These are phyloP conservation scores for Artemia franciscana DNA, from an alignment of 1,140 invertebrate species.

Conservation along the genomic window DNA sequence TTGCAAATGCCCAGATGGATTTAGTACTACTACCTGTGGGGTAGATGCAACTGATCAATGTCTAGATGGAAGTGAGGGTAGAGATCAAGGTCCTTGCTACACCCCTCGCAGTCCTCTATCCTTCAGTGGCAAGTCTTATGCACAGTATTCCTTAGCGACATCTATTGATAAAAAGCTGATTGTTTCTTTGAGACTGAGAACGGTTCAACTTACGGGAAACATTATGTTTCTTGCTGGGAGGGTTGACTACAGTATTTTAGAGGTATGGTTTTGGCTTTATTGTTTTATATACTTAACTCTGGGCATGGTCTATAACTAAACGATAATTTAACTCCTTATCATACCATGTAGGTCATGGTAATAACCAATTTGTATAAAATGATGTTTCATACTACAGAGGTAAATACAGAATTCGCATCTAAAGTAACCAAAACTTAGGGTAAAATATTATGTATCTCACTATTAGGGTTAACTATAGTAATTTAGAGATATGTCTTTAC, in stretches of 20 bases:
- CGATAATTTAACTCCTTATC: too few relatives aligned
- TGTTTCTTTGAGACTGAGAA: slow-evolving; percentile 53
- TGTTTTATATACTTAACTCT: too few relatives aligned
- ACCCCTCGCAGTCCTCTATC: slow-evolving; percentile 44
- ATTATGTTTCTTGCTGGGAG: slow-evolving; percentile 62
- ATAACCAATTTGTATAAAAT: too few relatives aligned
- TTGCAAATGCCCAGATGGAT: slow-evolving; percentile 50
- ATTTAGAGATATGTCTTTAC: too few relatives aligned
- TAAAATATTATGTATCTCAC: too few relatives aligned
- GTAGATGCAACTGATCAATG: slow-evolving; percentile 14
- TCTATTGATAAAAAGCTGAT: slow-evolving; percentile 53
- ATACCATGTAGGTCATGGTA: too few relatives aligned
- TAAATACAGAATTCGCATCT: too few relatives aligned
- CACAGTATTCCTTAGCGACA: slow-evolving; percentile 40
- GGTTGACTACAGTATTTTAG: slow-evolving; percentile 68
- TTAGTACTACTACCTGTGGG: slow-evolving; percentile 22
- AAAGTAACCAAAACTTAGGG: too few relatives aligned
- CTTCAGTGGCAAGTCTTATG: slow-evolving; percentile 60
- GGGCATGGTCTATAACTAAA: too few relatives aligned
- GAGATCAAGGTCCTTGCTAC: slow-evolving; percentile 38
- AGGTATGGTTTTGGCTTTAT: too few relatives aligned
- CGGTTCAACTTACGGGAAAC: slow-evolving; percentile 57
- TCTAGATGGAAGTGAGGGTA: slow-evolving; percentile 37
- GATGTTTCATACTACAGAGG: too few relatives aligned
- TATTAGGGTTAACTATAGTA: too few relatives aligned